Evolutionary conservation across 2,888 invertebrate species (phyloP).

Genomic region (Hedya salicella): DNA sequence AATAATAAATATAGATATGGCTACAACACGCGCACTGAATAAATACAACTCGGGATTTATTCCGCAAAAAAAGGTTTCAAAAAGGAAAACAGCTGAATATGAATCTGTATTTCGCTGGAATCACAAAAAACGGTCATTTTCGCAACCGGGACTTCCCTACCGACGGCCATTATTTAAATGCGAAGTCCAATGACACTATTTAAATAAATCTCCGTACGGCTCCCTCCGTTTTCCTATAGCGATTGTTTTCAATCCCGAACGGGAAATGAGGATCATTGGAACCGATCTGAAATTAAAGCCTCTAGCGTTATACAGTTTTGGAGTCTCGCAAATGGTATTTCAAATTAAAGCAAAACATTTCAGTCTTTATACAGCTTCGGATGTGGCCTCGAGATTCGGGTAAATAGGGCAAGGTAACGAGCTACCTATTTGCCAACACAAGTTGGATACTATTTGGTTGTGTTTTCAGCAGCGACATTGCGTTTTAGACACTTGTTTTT

Average conservation of each 20-base stretch:
- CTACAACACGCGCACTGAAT: no score
- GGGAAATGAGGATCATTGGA: slow-evolving; percentile 9
- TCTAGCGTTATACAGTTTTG: not conserved
- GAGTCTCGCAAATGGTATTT: no score
- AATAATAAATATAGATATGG: no score
- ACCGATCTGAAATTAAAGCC: slow-evolving; percentile 3
- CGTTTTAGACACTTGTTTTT: no score
- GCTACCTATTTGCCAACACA: not conserved
- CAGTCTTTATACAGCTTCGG: not conserved
- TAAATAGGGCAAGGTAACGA: not conserved
- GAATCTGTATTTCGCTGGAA: not conserved
- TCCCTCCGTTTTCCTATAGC: not conserved
- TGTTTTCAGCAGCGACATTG: no score
- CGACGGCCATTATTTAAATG: not conserved
- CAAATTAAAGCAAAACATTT: not conserved
- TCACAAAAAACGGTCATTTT: not conserved
- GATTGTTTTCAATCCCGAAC: not conserved
- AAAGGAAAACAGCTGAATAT: slow-evolving; percentile 2
- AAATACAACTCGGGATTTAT: not conserved
- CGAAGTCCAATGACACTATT: slow-evolving; percentile 4
- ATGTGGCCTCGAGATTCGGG: not conserved
- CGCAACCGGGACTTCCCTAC: not conserved
- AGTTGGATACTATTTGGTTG: not conserved
- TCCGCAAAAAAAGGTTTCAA: not conserved
- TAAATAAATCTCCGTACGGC: slow-evolving; percentile 9